Evolutionary conservation across 2,797 vertebrate genomes (phyloP), one percentile per base, ranked within the genome.

Genomic region (Diplodus puntazzo): DNA sequence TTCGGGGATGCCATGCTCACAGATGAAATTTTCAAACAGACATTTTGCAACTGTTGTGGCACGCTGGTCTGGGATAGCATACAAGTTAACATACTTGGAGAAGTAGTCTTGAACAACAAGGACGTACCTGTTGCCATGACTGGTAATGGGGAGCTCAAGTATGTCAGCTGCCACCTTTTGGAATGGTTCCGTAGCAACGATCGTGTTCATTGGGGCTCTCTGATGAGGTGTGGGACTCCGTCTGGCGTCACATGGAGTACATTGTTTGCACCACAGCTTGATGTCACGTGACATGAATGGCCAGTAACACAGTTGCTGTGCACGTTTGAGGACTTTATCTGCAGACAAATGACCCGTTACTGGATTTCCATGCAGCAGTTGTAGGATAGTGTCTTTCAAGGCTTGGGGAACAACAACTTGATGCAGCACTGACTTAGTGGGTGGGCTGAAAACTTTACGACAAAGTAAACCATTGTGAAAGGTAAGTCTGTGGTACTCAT

Each of bases 31-130:
- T 23, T 85, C 67, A 64, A 88, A 86, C 48, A 84, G 30, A 57
- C 64, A 85, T 49, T 81, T 76, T 23, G 82, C 60, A 43, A 88
- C 80, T 42, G 77, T 80, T 48, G 39, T 61, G 48, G 68, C 16
- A 4, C 8, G 2, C 67, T 83, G 75, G 21, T 81, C 71, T 46
- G 66, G 69, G 34, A 79, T 77, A 23, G 79, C 57, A 50, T 74
- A 82, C 3, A 88, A 68, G 42, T 81, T 88, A n/a, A 85, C 74
- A 63, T 77, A 75, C 52, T 84, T 82, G n/a, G n/a, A 69, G 2
- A 82, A 82, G 27, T 84, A 70, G 54, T 88, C 69, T 39, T 84
- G 65, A 3, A 87, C 66, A 30, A 80, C 66, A 42, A 79, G 48
- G 54, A 80, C 65, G 69, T 80, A 82, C 53, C 66, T 79, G 67